phyloP scores from a whole-genome alignment of 2,888 invertebrate genomes.

The Ochlodes sylvanus region DNA sequence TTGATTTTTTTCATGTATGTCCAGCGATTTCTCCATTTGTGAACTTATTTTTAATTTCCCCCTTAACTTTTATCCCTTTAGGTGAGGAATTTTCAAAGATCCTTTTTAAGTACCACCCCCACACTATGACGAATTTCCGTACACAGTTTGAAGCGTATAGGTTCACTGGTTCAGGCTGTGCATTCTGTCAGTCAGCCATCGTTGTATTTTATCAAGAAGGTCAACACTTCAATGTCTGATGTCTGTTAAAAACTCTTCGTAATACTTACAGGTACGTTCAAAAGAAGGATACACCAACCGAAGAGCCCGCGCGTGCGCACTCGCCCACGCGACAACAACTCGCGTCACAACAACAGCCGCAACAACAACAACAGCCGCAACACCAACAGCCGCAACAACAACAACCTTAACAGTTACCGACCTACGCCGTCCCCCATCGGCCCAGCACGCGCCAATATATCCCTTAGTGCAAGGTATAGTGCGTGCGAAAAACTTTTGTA shows the following conservation, averaged over 20 bases:
- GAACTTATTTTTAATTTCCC: no score
- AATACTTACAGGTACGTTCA: constrained; percentile 57
- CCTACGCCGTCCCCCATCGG: constrained; percentile 23
- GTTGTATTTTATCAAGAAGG: not conserved
- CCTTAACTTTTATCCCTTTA: no score
- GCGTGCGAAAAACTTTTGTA: not conserved
- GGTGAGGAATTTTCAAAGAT: no score
- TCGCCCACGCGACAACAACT: constrained; percentile 61
- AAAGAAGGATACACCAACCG: constrained; percentile 53
- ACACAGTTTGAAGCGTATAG: no score
- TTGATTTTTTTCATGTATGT: no score
- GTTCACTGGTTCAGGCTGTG: no score
- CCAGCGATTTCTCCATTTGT: no score
- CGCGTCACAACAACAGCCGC: not conserved
- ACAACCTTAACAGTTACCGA: constrained; percentile 25
- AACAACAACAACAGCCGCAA: constrained; percentile 27
- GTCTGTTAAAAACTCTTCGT: not conserved
- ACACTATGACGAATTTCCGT: no score
- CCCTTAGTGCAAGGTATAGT: constrained; percentile 6
- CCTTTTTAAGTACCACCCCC: no score
- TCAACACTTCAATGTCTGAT: not conserved
- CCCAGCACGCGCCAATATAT: constrained; percentile 19
- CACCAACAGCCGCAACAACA: no score
- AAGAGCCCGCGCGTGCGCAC: constrained; percentile 67
- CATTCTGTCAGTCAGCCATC: no score